Evolutionary conservation across 2,797 vertebrate genomes (phyloP).

Genomic region (Neostethus bicornis): DNA sequence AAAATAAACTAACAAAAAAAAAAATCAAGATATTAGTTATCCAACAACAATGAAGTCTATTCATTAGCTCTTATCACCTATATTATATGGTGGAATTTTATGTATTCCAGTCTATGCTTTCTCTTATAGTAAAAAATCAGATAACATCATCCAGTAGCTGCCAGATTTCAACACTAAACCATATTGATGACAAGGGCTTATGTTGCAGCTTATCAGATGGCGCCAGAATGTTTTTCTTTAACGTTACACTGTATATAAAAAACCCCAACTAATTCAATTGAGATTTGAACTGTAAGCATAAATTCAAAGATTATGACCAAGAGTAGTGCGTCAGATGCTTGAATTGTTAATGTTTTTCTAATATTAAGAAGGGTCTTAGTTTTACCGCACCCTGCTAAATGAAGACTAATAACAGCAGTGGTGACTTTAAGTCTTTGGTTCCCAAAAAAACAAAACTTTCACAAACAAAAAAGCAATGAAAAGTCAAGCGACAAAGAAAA

Average conservation of each 20-base stretch:
- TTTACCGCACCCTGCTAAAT: conserved; percentile 41
- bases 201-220: not conserved
- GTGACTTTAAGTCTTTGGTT: conserved; percentile 28
- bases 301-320: conserved; percentile 32
- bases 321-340: conserved; percentile 27
- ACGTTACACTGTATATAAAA: not conserved
- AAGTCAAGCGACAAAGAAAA: conserved; percentile 9
- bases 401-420: conserved; percentile 14
- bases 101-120: conserved; percentile 9
- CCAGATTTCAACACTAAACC: not conserved
- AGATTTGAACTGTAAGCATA: not conserved
- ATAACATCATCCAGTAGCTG: not conserved
- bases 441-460: conserved; percentile 31
- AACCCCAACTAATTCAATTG: not conserved
- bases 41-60: conserved; percentile 10
- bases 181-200: not conserved
- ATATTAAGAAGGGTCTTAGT: conserved; percentile 39
- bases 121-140: not conserved
- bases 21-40: conserved; percentile 12
- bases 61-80: conserved; percentile 20
- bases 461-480: conserved; percentile 25
- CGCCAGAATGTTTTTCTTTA: not conserved
- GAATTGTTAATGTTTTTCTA: conserved; percentile 29
- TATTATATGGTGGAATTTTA: conserved; percentile 17
- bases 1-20: no score